Percentiles rank a stretch among this genome's conserved stretches.
These are phyloP conservation scores for Bombus pyrosoma DNA, from an alignment of 1,140 invertebrate genomes.

Conservation along the genomic window DNA sequence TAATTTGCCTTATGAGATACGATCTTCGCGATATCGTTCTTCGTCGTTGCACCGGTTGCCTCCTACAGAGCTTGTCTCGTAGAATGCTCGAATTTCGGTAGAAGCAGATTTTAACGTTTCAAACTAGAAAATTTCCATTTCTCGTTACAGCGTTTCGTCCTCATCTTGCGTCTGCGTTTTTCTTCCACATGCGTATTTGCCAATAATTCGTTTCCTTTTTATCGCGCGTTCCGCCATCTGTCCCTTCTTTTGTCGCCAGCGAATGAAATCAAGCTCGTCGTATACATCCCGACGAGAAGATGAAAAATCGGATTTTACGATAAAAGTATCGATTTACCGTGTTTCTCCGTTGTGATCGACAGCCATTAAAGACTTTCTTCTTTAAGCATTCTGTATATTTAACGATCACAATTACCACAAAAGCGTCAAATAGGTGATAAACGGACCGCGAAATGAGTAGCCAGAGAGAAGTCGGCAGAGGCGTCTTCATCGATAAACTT, in stretches of 20 bases:
- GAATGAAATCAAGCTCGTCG: too few relatives aligned
- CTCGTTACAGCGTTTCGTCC: too few relatives aligned
- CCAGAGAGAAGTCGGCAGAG: neutral
- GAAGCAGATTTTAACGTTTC: fast-evolving
- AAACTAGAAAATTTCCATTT: fast-evolving
- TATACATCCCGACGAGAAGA: too few relatives aligned
- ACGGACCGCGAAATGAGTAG: fast-evolving
- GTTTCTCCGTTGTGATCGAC: too few relatives aligned
- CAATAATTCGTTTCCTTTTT: too few relatives aligned
- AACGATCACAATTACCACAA: neutral
- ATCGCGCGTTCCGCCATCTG: too few relatives aligned
- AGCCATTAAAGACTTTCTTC: fast-evolving
- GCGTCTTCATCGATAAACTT: neutral
- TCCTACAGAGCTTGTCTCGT: too few relatives aligned
- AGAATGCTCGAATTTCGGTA: too few relatives aligned
- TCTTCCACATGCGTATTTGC: too few relatives aligned
- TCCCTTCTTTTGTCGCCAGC: too few relatives aligned
- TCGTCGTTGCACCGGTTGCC: neutral
- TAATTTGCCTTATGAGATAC: neutral
- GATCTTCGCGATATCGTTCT: neutral
- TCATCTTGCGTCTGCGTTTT: fast-evolving
- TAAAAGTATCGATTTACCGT: too few relatives aligned
- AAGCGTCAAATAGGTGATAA: neutral
- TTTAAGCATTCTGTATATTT: neutral
- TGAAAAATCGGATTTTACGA: too few relatives aligned